Percentiles rank a stretch among this genome's conserved stretches.
Evolutionary conservation across 2,113 vertebrate genomes (phyloP).

Genomic region (Pavo muticus): DNA sequence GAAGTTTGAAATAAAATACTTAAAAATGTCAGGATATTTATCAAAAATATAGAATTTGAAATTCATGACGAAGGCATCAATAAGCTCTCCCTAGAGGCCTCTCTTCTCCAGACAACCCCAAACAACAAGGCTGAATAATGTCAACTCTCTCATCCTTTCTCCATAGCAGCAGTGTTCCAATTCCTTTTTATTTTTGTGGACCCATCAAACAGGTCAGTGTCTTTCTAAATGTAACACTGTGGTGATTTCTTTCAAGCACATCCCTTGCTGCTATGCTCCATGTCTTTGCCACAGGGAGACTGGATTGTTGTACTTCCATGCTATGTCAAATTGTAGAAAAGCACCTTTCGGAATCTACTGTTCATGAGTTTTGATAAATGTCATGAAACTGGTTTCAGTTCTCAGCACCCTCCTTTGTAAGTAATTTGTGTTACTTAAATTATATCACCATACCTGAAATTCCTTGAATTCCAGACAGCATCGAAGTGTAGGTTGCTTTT

Average conservation of each 20-base stretch:
- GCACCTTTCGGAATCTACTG: neutral
- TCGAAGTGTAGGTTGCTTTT: neutral
- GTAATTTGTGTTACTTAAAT: neutral
- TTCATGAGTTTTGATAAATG: neutral
- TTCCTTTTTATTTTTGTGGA: neutral
- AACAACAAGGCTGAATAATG: neutral
- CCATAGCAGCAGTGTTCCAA: neutral
- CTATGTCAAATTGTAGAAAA: neutral
- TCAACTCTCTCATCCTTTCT: neutral
- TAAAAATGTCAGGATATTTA: neutral
- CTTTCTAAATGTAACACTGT: neutral
- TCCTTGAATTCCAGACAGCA: neutral
- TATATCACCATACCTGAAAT: accelerated
- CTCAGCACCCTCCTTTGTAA: neutral
- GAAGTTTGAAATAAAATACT: neutral
- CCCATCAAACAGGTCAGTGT: neutral
- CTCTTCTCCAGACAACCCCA: neutral
- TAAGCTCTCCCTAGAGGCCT: neutral
- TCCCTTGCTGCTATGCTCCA: neutral
- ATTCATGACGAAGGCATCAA: neutral
- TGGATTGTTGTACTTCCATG: neutral
- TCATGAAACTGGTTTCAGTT: neutral
- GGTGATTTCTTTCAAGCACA: neutral
- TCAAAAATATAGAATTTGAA: neutral
- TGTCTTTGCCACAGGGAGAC: neutral